Evolutionary conservation across 2,888 invertebrate genomes (phyloP).

Genomic region (Callyntrura guangdongensis): DNA sequence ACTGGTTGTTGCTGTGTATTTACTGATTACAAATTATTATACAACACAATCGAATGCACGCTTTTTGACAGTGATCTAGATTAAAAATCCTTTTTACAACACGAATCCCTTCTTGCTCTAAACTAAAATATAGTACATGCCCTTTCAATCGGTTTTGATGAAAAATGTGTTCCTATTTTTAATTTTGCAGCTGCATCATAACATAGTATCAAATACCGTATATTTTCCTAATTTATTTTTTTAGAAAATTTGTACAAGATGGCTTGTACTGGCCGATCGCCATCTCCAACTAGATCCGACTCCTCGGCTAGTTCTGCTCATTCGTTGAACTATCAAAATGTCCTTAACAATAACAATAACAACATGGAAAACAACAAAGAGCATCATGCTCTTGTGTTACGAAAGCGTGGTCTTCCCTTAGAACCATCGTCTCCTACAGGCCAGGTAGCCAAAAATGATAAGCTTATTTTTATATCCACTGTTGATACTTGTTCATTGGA

Average conservation of each 20-base stretch:
- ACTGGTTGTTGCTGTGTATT: no score
- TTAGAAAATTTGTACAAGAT: conserved; percentile 24
- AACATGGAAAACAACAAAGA: conserved; percentile 12
- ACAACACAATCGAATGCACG: no score
- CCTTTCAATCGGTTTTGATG: no score
- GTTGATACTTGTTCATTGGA: no score
- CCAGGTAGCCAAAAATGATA: conserved; percentile 11
- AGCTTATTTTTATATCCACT: background rate
- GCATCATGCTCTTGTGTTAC: background rate
- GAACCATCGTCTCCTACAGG: conserved; percentile 46
- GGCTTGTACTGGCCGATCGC: conserved; percentile 44
- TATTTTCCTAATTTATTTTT: background rate
- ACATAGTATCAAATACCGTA: no score
- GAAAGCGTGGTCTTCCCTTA: conserved; percentile 49
- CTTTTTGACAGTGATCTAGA: no score
- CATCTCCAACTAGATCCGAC: conserved; percentile 67
- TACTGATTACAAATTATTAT: no score
- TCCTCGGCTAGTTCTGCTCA: conserved; percentile 37
- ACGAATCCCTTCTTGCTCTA: no score
- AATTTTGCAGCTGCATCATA: no score
- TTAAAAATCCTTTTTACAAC: no score
- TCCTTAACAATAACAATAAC: conserved; percentile 66
- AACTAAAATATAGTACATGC: no score
- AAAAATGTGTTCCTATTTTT: no score
- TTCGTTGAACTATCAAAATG: conserved; percentile 62